Percentiles rank a stretch among this genome's conserved stretches.
Evolutionary conservation across 2,888 invertebrate genomes (phyloP).

Genomic region (Vesta saturnalis): DNA sequence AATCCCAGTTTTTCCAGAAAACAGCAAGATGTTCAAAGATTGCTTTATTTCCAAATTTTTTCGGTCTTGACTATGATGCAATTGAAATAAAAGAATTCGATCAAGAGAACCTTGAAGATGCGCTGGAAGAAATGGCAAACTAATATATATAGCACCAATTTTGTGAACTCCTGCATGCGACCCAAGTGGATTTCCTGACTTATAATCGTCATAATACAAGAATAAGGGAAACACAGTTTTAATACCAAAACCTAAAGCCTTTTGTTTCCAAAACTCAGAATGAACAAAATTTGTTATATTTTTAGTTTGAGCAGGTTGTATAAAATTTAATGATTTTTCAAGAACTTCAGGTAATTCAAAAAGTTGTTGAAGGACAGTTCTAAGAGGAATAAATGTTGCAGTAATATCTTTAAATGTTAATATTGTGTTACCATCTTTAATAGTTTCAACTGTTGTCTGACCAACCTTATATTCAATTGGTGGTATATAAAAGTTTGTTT

Average conservation of each 20-base stretch:
- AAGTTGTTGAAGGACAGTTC: background rate
- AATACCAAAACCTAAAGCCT: background rate
- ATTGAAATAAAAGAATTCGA: conserved; percentile 43
- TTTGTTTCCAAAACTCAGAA: background rate
- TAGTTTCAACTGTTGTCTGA: background rate
- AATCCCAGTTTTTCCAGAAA: conserved; percentile 33
- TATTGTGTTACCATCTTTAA: background rate
- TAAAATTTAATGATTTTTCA: background rate
- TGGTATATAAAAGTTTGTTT: background rate
- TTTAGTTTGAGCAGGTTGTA: no score
- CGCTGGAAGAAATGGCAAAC: conserved; percentile 38
- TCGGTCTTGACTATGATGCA: conserved; percentile 46
- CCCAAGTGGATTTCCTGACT: conserved; percentile 45
- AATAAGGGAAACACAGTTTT: conserved; percentile 40
- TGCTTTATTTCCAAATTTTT: conserved; percentile 43
- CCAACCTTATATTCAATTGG: background rate
- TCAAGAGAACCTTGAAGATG: conserved; percentile 34
- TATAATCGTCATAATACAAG: conserved; percentile 46
- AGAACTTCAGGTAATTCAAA: background rate
- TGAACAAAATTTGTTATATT: background rate
- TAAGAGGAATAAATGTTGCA: background rate
- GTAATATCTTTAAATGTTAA: background rate
- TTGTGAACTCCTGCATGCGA: conserved; percentile 44
- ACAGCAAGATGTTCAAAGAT: conserved; percentile 45
- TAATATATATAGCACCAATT: conserved; percentile 44